Base-by-base conservation (phyloP, 2,888 invertebrate species). In the Rosalia funebris region DNA sequence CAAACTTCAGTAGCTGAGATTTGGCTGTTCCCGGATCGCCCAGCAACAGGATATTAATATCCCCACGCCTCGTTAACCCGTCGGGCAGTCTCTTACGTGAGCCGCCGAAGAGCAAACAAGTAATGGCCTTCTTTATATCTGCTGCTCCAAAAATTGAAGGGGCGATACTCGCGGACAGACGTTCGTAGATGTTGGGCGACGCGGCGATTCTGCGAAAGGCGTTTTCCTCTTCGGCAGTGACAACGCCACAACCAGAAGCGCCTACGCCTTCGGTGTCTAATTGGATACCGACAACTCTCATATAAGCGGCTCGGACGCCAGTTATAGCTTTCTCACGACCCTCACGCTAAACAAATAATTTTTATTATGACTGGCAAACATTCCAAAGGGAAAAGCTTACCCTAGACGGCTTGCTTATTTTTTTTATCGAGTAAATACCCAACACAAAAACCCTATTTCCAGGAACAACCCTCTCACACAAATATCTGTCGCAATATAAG, bases 21-120 rank as follows among this genome's bases (percentile, higher is more conserved):
- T 99, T 99, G n/a, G 99, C 99, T 0, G 99, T 99, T 75, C 99
- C 99, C 0, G 99, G 99, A 84, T 99, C 99, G 37, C 99, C 99
- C 19, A 99, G 84, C 61, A 99, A 84, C 10, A 99, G 83, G 15
- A 99, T 86, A 79, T 99, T 99, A 67, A 99, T 96, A 79, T 99
- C 99, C 1, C 99, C 99, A 78, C 99, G 88, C 9, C 99, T 87
- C 0, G 93, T 93, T 58, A 99, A 83, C 0, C 98, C 98, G 82
- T 99, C 99, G 0, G 99, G 99, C 71, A 99, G 83, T 7, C 89
- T 85, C 79, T 95, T 95, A n/a, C 66, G 57, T 15, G 64, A 63
- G 84, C 94, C 99, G 71, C 98, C 98, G 84, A 99, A 98, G 34
- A 99, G 83, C 62, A 99, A 84, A 74, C 96, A 94, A 9, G 96